Evolutionary conservation across 2,113 vertebrate species (phyloP), one percentile per base, ranked within the genome.

Genomic region (Grammomys surdaster): DNA sequence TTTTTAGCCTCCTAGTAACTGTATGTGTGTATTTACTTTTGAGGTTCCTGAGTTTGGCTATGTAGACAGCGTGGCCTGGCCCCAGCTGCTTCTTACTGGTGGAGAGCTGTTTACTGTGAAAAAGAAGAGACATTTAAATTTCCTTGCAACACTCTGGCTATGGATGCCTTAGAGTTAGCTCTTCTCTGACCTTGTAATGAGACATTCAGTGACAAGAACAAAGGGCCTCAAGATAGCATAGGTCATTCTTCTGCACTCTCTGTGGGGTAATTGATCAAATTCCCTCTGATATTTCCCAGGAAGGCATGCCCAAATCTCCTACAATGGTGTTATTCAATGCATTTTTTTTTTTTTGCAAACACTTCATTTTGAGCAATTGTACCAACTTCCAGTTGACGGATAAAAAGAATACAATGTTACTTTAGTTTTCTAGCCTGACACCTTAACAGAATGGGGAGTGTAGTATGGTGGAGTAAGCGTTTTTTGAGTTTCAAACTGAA

Each of bases 181-280:
- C 22, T 46, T 73, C 70, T 94, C n/a, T 20, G 80, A 76, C 13
- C 78, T 88, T 90, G 56, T 69, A 93, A 88, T 7, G 40, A 90
- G 63, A 40, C 56, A 46, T 54, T 92, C 28, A 78, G 26, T 65
- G 33, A 10, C 63, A 43, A 95, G 58, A 58, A 70, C 78, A 90
- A 60, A 63, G 58, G 69, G 7, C 40, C 40, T 82, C 69, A 75
- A 22, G 26, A 46, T 8, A 94, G 70, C 24, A 89, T 22, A 31
- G 17, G 7, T 16, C 63, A 26, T 56, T 43, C 17, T 51, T 90
- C 28, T 11, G 33, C 28, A 91, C 31, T 69, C 6, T 13, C 28
- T 73, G 28, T 7, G 90, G 70, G 58, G 5, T 73, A 78, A 73
- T 13, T 48, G 76, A n/a, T 33, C 33, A 87, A 93, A 65, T 54